Evolutionary conservation across 2,797 vertebrate species (phyloP), one percentile per base, ranked within the genome.

Genomic region (Stomatorhinus walkeri): DNA sequence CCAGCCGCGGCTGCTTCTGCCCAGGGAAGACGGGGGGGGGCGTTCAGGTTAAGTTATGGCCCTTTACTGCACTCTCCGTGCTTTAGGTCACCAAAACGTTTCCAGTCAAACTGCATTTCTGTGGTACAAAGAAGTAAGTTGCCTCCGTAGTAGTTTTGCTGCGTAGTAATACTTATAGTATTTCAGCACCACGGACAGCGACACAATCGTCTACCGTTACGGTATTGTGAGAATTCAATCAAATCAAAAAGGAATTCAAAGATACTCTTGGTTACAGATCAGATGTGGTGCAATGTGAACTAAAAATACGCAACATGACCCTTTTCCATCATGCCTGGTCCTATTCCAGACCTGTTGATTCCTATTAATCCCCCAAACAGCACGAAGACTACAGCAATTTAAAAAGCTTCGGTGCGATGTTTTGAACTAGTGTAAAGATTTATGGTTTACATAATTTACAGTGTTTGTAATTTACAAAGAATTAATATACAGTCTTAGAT

Each of bases 131-230:
- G 40, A 83, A 49, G n/a, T 28, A 10, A 5, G 46, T 84, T 8
- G 81, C n/a, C 24, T 46, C 9, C 48, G n/a, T 24, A 46, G 6
- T 19, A 46, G 19, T 43, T 72, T 12, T 5, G 10, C 3, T 36
- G 64, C 64, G 4, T 36, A 6, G 28, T 28, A 64, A 28, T 64
- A 64, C 24, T 24, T 61, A 0, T 14, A 28, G 24, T 48, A 28
- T 43, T 89, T 89, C 90, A 92, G 91, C 52, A 91, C 91, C 91
- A 89, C 22, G 90, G 92, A 92, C 91, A 93, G 91, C 91, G 87
- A 88, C 81, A 56, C 24, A 59, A 19, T 9, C 10, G 16, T 4
- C 1, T 36, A 16, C 16, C 32, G 28, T 28, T 8, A n/a, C 10
- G n/a, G 22, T 6, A 36, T 7, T 51, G 7, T 7, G 83, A 51